phyloP scores from a whole-genome alignment of 2,113 vertebrate species.

The Oncorhynchus nerka region DNA sequence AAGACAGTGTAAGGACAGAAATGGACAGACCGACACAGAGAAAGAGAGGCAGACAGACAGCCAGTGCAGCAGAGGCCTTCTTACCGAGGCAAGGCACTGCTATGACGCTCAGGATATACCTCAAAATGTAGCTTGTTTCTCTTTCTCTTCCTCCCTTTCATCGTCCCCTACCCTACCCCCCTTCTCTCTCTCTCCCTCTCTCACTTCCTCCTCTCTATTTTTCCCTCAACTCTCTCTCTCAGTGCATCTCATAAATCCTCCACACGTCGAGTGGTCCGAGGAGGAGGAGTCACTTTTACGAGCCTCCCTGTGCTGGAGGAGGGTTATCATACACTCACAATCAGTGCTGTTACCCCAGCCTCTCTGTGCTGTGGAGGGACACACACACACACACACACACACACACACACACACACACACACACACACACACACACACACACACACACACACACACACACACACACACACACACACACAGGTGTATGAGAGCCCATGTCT shows the following conservation, averaged over 20 bases:
- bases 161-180: constrained; percentile 7
- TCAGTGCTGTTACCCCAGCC: neutral
- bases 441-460: too few relatives aligned
- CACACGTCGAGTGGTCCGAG: constrained; percentile 38
- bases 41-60: neutral
- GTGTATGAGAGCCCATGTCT: constrained; percentile 42
- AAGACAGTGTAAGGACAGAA: constrained; percentile 15
- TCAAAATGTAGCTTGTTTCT: neutral
- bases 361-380: neutral
- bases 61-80: neutral
- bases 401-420: too few relatives aligned
- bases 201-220: neutral
- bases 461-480: neutral
- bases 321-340: constrained; percentile 55
- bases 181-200: constrained; percentile 12
- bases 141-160: constrained; percentile 13
- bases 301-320: constrained; percentile 50
- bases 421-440: too few relatives aligned
- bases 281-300: constrained; percentile 61
- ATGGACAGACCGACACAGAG: constrained; percentile 22
- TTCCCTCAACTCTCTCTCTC: constrained; percentile 28
- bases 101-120: neutral
- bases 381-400: neutral
- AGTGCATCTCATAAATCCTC: constrained; percentile 56
- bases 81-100: neutral